Conservation (phyloP, 2,797 vertebrate species). For the Oryzias sinensis region DNA sequence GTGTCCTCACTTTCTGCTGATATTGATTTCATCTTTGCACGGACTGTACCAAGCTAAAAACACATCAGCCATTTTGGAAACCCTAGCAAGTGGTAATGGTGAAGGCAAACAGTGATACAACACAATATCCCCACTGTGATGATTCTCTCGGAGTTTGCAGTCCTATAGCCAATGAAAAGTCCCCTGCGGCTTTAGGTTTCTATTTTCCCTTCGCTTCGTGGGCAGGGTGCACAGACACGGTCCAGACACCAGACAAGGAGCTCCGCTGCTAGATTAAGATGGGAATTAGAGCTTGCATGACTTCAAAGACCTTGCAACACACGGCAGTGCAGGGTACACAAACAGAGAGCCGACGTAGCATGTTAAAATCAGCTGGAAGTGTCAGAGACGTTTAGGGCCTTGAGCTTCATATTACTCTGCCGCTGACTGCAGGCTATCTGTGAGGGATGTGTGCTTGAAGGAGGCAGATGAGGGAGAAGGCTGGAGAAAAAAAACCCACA, state of each 20-base stretch:
- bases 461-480: conserved; percentile 57
- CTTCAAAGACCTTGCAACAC: conserved; percentile 64
- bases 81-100: conserved; percentile 13
- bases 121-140: conserved; percentile 51
- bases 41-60: conserved; percentile 41
- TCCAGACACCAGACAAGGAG: conserved; percentile 61
- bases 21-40: conserved; percentile 45
- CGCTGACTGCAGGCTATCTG: conserved; percentile 52
- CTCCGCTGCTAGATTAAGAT: conserved; percentile 64
- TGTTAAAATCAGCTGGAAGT: conserved; percentile 63
- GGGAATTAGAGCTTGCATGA: conserved; percentile 67
- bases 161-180: conserved; percentile 47
- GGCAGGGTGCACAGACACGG: conserved; percentile 48
- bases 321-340: conserved; percentile 52
- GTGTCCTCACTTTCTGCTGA: conserved; percentile 52
- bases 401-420: conserved; percentile 59
- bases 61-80: conserved; percentile 54
- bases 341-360: conserved; percentile 68
- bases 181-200: conserved; percentile 55
- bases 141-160: conserved; percentile 46
- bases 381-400: conserved; percentile 53
- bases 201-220: not conserved
- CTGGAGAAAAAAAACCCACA: conserved; percentile 64
- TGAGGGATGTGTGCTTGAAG: conserved; percentile 36
- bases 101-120: conserved; percentile 44